These are phyloP conservation scores for Bellardia pandia DNA, from an alignment of 2,888 invertebrate genomes.

Conservation along the genomic window DNA sequence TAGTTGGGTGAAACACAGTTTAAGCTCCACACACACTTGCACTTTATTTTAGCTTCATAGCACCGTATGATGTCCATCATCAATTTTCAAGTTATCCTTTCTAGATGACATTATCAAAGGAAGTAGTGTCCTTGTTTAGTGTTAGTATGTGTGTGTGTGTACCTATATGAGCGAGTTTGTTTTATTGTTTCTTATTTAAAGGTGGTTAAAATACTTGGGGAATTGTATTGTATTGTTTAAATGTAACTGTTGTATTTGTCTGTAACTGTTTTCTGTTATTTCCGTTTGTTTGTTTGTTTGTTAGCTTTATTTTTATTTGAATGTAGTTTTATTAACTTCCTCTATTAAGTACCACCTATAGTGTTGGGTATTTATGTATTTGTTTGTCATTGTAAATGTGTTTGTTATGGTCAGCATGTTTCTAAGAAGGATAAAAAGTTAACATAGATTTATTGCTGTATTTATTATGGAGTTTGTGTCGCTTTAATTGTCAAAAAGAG, in stretches of 20 bases:
- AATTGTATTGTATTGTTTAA: constrained; percentile 10
- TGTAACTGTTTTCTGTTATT: constrained; percentile 51
- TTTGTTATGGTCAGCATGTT: constrained; percentile 22
- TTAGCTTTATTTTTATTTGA: constrained; percentile 29
- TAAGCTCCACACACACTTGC: not conserved
- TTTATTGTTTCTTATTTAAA: constrained; percentile 29
- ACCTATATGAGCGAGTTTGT: not conserved
- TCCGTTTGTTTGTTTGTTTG: constrained; percentile 42
- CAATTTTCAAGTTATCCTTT: constrained; percentile 64
- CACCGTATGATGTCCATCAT: constrained; percentile 63
- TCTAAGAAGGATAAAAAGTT: constrained; percentile 29
- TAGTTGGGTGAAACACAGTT: not conserved
- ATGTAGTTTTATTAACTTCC: constrained; percentile 70
- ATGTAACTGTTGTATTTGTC: constrained; percentile 35
- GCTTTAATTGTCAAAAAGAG: constrained; percentile 49
- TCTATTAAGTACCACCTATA: constrained; percentile 68
- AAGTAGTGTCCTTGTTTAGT: not conserved
- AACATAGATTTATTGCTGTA: constrained; percentile 66
- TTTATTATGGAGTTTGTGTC: constrained; percentile 29
- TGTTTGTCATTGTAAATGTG: not conserved
- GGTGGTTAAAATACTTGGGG: constrained; percentile 27
- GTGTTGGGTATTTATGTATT: constrained; percentile 40
- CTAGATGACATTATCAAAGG: constrained; percentile 48
- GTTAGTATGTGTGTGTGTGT: not conserved
- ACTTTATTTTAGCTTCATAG: constrained; percentile 15